Percentiles rank a stretch among this genome's conserved stretches.
Evolutionary conservation across 2,888 invertebrate genomes (phyloP).

Genomic region (Apomyelois bistriatella): DNA sequence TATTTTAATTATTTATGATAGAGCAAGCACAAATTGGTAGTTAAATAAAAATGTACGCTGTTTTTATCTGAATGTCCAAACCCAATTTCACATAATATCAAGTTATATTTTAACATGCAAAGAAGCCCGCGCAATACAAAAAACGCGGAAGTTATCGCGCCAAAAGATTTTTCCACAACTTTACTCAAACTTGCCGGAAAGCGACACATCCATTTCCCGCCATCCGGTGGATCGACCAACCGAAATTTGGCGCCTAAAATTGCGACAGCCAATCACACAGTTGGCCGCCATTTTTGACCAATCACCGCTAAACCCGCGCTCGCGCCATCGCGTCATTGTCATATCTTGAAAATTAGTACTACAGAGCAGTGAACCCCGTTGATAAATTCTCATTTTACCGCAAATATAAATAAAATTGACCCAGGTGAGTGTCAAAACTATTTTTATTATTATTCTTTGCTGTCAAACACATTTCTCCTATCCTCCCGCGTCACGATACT

Average conservation of each 20-base stretch:
- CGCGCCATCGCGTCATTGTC: constrained; percentile 76
- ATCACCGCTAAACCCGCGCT: constrained; percentile 71
- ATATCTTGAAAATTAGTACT: constrained; percentile 79
- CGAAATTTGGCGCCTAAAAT: constrained; percentile 78
- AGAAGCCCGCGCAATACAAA: neutral
- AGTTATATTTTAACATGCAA: neutral
- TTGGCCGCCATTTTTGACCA: constrained; percentile 76
- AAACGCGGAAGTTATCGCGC: constrained; percentile 50
- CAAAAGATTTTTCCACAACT: constrained; percentile 68
- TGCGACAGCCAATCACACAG: constrained; percentile 53
- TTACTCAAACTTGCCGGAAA: constrained; percentile 71
- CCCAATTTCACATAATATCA: no score
- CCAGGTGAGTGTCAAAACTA: constrained; percentile 49
- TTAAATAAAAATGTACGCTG: no score
- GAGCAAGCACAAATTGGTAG: no score
- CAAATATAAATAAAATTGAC: constrained; percentile 53
- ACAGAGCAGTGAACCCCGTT: constrained; percentile 76
- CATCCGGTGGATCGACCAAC: constrained; percentile 74
- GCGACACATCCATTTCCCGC: constrained; percentile 69
- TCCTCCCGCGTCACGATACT: constrained; percentile 13
- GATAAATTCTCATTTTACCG: constrained; percentile 72
- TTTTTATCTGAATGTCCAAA: no score
- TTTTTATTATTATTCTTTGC: constrained; percentile 25
- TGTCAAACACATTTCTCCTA: constrained; percentile 21
- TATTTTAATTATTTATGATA: no score